Conservation (phyloP, 2,888 invertebrate genomes). For the Drosophila anomelani region DNA sequence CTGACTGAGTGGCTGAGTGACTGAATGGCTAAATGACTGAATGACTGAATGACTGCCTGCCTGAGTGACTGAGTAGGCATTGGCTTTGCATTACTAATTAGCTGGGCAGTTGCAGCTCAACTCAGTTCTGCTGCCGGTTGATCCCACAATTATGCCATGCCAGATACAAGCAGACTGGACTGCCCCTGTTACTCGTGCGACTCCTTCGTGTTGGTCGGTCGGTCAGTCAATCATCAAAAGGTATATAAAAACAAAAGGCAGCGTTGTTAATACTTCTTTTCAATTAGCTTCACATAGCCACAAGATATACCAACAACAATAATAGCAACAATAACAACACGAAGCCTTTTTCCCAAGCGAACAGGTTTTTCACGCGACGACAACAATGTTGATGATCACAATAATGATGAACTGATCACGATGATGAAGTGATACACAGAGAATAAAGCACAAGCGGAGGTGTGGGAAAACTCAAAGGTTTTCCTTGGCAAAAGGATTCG, state of each 20-base stretch:
- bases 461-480: neutral
- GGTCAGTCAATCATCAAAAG: conserved; percentile 71
- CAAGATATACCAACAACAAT: conserved; percentile 37
- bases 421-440: conserved; percentile 26
- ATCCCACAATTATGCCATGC: conserved; percentile 80
- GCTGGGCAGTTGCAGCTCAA: conserved; percentile 47
- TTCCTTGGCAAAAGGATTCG: neutral
- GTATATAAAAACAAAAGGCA: conserved; percentile 69
- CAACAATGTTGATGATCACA: conserved; percentile 44
- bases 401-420: conserved; percentile 39
- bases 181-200: conserved; percentile 41
- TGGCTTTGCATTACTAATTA: conserved; percentile 78
- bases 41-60: conserved; percentile 32
- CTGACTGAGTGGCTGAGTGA: conserved; percentile 45
- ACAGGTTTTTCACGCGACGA: conserved; percentile 71
- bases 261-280: conserved; percentile 73
- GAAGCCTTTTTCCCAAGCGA: conserved; percentile 67
- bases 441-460: neutral
- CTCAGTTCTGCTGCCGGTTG: conserved; percentile 47
- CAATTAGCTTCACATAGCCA: conserved; percentile 62
- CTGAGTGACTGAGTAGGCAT: conserved; percentile 50
- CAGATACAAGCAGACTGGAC: conserved; percentile 73
- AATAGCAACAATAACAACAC: conserved; percentile 25
- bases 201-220: conserved; percentile 55
- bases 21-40: conserved; percentile 26